A percentile compares a stretch with the other conserved stretches of the same genome.
These are phyloP conservation scores for Emydura subglobosa DNA, from an alignment of 2,113 vertebrate species.

Conservation along the genomic window DNA sequence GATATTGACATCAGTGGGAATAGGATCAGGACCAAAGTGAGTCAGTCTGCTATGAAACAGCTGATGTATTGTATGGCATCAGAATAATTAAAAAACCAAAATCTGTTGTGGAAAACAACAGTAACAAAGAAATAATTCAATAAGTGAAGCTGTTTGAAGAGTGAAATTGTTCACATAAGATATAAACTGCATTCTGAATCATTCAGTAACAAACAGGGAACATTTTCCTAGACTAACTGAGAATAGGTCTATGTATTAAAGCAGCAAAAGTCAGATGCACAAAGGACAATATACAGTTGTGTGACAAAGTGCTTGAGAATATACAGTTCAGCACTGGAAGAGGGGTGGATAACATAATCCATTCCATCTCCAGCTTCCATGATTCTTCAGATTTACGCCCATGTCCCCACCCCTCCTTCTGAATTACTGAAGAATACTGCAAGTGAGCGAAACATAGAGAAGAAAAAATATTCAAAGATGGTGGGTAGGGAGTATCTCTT, in stretches of 20 bases:
- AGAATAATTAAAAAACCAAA: background rate
- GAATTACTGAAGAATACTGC: background rate
- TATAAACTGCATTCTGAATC: background rate
- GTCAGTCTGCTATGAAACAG: rapidly evolving
- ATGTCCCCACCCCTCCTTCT: background rate
- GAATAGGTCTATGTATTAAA: rapidly evolving
- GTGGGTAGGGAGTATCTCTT: rapidly evolving
- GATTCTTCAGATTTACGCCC: too few relatives aligned
- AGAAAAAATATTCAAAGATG: background rate
- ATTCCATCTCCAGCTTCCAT: background rate
- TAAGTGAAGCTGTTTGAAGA: background rate
- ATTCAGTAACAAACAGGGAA: background rate
- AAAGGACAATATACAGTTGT: background rate
- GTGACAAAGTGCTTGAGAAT: background rate
- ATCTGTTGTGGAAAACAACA: rapidly evolving
- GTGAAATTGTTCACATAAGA: background rate
- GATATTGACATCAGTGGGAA: rapidly evolving
- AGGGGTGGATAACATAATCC: background rate
- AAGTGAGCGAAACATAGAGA: background rate
- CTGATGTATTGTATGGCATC: background rate
- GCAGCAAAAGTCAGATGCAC: rapidly evolving
- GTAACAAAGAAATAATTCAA: background rate
- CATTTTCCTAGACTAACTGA: rapidly evolving
- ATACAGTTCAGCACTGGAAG: background rate
- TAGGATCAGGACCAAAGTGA: background rate